Conservation (phyloP, 1,140 invertebrate species). For the Zaprionus gabonicus region DNA sequence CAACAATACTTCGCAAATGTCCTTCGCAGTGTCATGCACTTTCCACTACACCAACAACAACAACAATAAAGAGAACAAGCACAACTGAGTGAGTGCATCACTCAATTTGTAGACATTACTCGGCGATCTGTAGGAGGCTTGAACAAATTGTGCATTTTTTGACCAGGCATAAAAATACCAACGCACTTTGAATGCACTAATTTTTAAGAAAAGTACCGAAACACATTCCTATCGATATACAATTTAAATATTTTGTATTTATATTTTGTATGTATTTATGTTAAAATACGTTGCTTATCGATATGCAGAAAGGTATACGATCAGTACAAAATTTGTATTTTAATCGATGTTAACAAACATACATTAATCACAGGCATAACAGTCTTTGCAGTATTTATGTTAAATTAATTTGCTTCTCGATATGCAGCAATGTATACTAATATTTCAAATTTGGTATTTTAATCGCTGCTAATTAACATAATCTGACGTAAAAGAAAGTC, state of each 20-base stretch:
- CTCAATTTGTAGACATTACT: slow-evolving; percentile 63
- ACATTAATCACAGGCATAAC: not conserved
- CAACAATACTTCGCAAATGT: not conserved
- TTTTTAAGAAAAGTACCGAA: too few relatives aligned
- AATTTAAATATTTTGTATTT: too few relatives aligned
- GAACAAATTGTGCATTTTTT: slow-evolving; percentile 3
- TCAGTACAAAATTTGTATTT: not conserved
- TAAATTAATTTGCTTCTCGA: not conserved
- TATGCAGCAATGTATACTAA: not conserved
- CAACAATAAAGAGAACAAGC: not conserved
- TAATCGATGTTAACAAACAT: not conserved
- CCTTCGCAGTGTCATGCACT: slow-evolving; percentile 5
- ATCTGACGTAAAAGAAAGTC: not conserved
- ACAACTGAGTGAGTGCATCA: slow-evolving; percentile 23
- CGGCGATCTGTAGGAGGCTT: slow-evolving; percentile 9
- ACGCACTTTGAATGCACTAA: slow-evolving; percentile 30
- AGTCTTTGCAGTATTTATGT: not conserved
- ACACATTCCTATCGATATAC: not conserved
- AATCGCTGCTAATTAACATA: not conserved
- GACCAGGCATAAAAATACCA: not conserved
- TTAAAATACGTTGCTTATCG: not conserved
- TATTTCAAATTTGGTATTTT: not conserved
- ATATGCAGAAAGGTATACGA: not conserved
- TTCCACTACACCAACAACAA: not conserved
- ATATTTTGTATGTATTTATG: too few relatives aligned